A percentile compares a stretch with the other conserved stretches of the same genome.
These are phyloP conservation scores for Lethrus apterus DNA, from an alignment of 1,140 invertebrate genomes.

Conservation along the genomic window DNA sequence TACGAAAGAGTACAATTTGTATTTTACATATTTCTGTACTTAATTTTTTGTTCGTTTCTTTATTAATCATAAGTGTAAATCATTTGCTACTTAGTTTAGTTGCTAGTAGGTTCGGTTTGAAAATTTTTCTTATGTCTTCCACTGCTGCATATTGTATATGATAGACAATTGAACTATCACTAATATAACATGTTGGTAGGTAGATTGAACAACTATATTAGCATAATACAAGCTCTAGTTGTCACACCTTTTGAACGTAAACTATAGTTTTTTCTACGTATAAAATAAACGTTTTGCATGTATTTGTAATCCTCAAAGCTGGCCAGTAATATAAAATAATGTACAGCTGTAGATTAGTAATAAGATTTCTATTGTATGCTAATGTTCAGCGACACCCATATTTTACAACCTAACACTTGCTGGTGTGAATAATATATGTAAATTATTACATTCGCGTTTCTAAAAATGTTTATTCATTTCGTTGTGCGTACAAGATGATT, in stretches of 20 bases:
- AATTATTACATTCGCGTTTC: too few relatives aligned
- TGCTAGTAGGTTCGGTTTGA: too few relatives aligned
- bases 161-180: too few relatives aligned
- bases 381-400: constrained; percentile 6
- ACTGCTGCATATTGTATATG: too few relatives aligned
- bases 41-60: too few relatives aligned
- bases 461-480: too few relatives aligned
- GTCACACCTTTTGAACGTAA: constrained; percentile 10
- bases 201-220: constrained; percentile 11
- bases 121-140: too few relatives aligned
- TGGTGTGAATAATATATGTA: constrained; percentile 11
- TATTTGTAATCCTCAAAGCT: constrained; percentile 1
- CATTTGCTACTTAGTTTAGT: too few relatives aligned
- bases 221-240: constrained; percentile 6
- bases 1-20: too few relatives aligned
- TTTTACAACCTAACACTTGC: constrained; percentile 12
- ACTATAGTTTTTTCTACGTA: constrained; percentile 6
- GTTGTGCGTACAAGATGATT: too few relatives aligned
- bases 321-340: constrained; percentile 9
- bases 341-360: constrained; percentile 12
- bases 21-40: too few relatives aligned
- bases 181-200: constrained; percentile 7
- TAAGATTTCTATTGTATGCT: constrained; percentile 13
- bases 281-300: constrained; percentile 9
- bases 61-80: too few relatives aligned